phyloP scores from a whole-genome alignment of 2,888 invertebrate genomes.

The Sericinus montela region DNA sequence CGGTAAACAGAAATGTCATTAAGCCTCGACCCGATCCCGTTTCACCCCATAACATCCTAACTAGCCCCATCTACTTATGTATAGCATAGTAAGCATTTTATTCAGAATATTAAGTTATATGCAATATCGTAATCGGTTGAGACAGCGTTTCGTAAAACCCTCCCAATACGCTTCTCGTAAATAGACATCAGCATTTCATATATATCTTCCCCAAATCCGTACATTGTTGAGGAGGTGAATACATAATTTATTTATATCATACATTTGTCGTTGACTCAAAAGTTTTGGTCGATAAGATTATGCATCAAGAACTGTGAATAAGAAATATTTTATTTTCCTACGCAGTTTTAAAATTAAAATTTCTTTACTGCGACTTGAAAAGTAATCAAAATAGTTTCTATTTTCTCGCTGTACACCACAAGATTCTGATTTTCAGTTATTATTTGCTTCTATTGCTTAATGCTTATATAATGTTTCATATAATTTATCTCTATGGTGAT shows the following conservation, averaged over 20 bases:
- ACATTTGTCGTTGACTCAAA: constrained; percentile 37
- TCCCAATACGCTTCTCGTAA: not conserved
- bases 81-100: constrained; percentile 22
- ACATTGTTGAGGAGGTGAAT: constrained; percentile 36
- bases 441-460: too few relatives aligned
- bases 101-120: constrained; percentile 46
- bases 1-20: constrained; percentile 29
- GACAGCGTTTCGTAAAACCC: constrained; percentile 43
- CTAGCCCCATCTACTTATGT: constrained; percentile 30
- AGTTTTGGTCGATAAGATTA: constrained; percentile 14
- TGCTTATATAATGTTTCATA: too few relatives aligned
- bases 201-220: constrained; percentile 35
- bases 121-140: constrained; percentile 53
- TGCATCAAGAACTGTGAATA: too few relatives aligned
- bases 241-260: constrained; percentile 40
- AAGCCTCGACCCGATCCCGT: constrained; percentile 34
- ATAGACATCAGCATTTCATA: constrained; percentile 63
- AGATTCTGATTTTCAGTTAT: too few relatives aligned
- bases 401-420: too few relatives aligned
- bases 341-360: too few relatives aligned
- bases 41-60: constrained; percentile 27
- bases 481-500: too few relatives aligned
- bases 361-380: too few relatives aligned
- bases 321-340: too few relatives aligned
- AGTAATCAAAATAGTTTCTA: too few relatives aligned